These are phyloP conservation scores for Tenodera sinensis DNA, from an alignment of 2,888 invertebrate genomes.

Conservation along the genomic window DNA sequence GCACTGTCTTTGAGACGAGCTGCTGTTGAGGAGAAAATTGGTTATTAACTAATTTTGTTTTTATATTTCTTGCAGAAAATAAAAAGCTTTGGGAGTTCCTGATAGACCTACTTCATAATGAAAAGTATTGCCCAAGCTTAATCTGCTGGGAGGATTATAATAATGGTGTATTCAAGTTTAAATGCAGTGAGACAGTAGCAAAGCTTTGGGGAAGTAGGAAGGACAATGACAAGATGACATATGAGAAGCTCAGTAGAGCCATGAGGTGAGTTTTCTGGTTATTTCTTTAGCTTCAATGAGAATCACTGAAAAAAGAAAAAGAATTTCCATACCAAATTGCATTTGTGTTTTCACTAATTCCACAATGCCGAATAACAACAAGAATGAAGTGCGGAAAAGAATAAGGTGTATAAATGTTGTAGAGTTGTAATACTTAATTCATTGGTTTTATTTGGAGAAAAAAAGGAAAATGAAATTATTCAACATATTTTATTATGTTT, in stretches of 20 bases:
- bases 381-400: too few species aligned
- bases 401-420: too few species aligned
- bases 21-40: background rate
- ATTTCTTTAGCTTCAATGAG: background rate
- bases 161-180: constrained; percentile 82
- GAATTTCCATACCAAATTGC: background rate
- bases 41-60: background rate
- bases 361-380: too few species aligned
- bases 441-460: too few species aligned
- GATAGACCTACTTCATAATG: constrained; percentile 71
- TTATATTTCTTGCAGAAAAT: constrained; percentile 38
- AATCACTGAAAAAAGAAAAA: background rate
- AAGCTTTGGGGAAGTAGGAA: constrained; percentile 83
- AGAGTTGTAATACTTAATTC: too few species aligned
- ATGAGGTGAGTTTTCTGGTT: constrained; percentile 59
- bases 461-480: too few species aligned
- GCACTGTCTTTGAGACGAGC: too few species aligned
- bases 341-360: background rate
- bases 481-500: too few species aligned
- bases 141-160: constrained; percentile 86
- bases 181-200: constrained; percentile 81
- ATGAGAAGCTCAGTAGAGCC: constrained; percentile 87
- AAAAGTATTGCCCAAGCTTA: constrained; percentile 71
- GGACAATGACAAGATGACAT: constrained; percentile 85
- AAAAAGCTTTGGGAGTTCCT: constrained; percentile 77